Evolutionary conservation across 2,113 vertebrate species (phyloP).

Genomic region (Odocoileus hemionus): DNA sequence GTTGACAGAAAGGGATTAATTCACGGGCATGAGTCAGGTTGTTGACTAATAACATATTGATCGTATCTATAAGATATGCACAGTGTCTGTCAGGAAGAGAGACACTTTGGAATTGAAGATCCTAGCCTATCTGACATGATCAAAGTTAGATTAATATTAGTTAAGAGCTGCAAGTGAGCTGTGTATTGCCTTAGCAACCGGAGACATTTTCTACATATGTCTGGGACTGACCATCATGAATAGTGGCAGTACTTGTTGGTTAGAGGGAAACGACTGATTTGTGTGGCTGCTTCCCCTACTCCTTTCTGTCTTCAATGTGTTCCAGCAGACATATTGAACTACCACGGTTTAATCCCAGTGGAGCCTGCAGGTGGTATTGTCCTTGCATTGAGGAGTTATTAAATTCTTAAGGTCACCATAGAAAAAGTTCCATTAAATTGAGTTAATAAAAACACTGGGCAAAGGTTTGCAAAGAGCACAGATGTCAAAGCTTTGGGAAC

Average conservation of each 20-base stretch:
- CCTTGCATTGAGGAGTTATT: constrained; percentile 86
- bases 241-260: neutral
- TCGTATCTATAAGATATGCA: constrained; percentile 89
- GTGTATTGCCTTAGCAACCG: constrained; percentile 32
- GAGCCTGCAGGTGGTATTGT: constrained; percentile 85
- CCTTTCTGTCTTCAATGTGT: constrained; percentile 72
- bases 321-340: constrained; percentile 82
- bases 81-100: constrained; percentile 84
- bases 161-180: constrained; percentile 62
- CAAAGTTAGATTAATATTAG: constrained; percentile 78
- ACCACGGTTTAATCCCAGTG: constrained; percentile 79
- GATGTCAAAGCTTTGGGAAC: constrained; percentile 81
- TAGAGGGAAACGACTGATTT: constrained; percentile 71
- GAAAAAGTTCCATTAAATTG: constrained; percentile 85
- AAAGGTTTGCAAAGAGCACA: constrained; percentile 82
- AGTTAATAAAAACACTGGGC: constrained; percentile 89
- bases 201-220: constrained; percentile 44
- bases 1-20: constrained; percentile 92
- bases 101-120: constrained; percentile 82
- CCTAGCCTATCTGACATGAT: constrained; percentile 80
- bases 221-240: constrained; percentile 42
- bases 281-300: constrained; percentile 35
- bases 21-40: constrained; percentile 85
- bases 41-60: constrained; percentile 98
- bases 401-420: constrained; percentile 89